Percentiles rank a stretch among this genome's conserved stretches.
These are phyloP conservation scores for Balearica regulorum DNA, from an alignment of 2,797 vertebrate genomes.

Conservation along the genomic window DNA sequence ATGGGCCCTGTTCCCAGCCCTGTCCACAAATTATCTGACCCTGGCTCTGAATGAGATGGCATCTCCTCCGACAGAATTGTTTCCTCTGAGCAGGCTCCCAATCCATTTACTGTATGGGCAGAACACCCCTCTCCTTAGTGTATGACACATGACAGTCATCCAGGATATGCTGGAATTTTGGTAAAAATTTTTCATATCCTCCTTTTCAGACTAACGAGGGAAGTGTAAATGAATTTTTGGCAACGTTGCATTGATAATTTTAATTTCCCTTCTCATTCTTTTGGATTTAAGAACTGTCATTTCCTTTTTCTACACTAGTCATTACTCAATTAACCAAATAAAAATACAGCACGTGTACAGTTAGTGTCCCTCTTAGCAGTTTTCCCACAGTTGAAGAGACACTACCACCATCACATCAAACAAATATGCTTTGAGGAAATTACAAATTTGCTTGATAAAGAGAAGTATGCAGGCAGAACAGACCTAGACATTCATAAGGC, in stretches of 20 bases:
- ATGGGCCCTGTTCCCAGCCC: fast-evolving
- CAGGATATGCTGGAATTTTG: neutral
- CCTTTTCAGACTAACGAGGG: neutral
- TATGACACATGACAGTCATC: neutral
- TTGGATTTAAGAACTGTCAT: neutral
- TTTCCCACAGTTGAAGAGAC: neutral
- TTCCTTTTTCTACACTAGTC: neutral
- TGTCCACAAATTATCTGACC: fast-evolving
- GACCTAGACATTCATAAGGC: neutral
- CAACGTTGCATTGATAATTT: neutral
- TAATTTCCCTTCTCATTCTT: neutral
- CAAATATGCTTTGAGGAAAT: neutral
- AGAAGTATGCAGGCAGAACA: neutral
- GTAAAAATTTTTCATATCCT: neutral
- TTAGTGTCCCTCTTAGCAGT: neutral
- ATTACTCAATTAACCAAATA: neutral
- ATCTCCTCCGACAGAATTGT: neutral
- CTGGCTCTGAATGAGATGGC: neutral
- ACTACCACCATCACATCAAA: neutral
- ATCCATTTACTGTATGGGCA: neutral
- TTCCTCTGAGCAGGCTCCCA: neutral
- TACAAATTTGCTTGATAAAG: neutral
- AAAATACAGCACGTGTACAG: neutral
- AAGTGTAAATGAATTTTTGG: neutral
- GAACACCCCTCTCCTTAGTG: neutral